phyloP scores from a whole-genome alignment of 2,888 invertebrate species.

The Caenorhabditis sp. region DNA sequence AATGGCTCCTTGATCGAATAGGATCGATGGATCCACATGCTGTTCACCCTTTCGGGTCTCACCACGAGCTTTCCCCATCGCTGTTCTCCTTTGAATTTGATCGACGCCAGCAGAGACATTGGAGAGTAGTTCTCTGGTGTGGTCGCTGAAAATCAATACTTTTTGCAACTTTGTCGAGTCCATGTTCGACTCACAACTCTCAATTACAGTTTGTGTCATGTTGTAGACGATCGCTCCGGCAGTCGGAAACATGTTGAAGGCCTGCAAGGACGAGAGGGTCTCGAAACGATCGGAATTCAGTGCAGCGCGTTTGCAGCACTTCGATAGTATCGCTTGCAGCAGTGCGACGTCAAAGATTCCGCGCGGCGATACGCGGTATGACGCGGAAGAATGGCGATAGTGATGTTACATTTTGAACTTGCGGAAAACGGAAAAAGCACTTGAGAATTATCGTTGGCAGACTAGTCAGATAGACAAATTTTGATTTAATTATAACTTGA shows the following conservation, averaged over 20 bases:
- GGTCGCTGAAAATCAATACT: conserved; percentile 54
- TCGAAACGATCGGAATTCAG: no score
- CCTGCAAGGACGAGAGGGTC: conserved; percentile 43
- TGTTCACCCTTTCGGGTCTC: conserved; percentile 71
- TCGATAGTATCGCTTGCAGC: neutral
- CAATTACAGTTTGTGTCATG: conserved; percentile 66
- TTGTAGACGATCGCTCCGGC: conserved; percentile 72
- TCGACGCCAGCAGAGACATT: conserved; percentile 35
- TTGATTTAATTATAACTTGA: no score
- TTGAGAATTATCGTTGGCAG: no score
- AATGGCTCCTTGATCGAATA: conserved; percentile 61
- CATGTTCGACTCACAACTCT: conserved; percentile 34
- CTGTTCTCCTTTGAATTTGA: conserved; percentile 53
- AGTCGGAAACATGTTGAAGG: conserved; percentile 64
- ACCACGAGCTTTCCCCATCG: conserved; percentile 73
- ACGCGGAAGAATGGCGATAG: neutral
- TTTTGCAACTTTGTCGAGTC: neutral
- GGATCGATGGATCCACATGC: conserved; percentile 79
- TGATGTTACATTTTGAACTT: neutral
- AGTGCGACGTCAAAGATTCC: neutral
- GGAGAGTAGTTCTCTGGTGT: conserved; percentile 43
- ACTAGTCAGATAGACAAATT: no score
- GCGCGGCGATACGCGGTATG: conserved; percentile 8
- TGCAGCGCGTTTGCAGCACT: neutral
- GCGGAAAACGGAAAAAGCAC: no score